Percentiles rank a stretch among this genome's conserved stretches.
phyloP scores from a whole-genome alignment of 2,113 vertebrate species.

The Uropsilus gracilis region DNA sequence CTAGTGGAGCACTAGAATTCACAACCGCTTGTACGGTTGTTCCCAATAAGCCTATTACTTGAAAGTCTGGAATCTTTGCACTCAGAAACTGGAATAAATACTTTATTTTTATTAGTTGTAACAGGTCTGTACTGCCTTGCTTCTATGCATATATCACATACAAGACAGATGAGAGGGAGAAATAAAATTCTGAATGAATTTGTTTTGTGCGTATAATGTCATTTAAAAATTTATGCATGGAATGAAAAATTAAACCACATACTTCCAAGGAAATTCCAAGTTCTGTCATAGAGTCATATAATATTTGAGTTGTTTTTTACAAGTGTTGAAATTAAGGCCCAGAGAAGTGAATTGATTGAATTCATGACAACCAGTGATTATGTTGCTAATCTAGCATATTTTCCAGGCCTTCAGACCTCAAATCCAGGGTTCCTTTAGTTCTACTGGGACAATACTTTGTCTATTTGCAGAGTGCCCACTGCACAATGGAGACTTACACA shows the following conservation, averaged over 20 bases:
- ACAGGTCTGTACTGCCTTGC: background rate
- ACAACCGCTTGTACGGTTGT: background rate
- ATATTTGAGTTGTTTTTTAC: background rate
- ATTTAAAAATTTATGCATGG: background rate
- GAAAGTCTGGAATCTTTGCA: background rate
- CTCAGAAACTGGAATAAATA: background rate
- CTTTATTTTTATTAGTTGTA: background rate
- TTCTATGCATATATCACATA: background rate
- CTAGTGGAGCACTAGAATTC: background rate
- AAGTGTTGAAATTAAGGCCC: background rate
- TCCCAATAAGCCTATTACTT: background rate
- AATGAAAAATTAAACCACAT: conserved; percentile 28
- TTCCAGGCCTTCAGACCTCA: background rate
- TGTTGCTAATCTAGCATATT: background rate
- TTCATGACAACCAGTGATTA: background rate
- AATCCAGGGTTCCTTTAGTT: background rate
- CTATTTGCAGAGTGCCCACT: background rate
- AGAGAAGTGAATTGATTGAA: background rate
- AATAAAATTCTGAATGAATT: conserved; percentile 39
- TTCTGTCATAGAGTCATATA: background rate
- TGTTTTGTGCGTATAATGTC: background rate
- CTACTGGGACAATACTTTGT: background rate
- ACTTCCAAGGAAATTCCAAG: background rate
- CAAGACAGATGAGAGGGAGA: background rate
- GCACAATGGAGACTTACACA: background rate